phyloP scores from a whole-genome alignment of 2,797 vertebrate species.

The Sphenopsis melanotis region DNA sequence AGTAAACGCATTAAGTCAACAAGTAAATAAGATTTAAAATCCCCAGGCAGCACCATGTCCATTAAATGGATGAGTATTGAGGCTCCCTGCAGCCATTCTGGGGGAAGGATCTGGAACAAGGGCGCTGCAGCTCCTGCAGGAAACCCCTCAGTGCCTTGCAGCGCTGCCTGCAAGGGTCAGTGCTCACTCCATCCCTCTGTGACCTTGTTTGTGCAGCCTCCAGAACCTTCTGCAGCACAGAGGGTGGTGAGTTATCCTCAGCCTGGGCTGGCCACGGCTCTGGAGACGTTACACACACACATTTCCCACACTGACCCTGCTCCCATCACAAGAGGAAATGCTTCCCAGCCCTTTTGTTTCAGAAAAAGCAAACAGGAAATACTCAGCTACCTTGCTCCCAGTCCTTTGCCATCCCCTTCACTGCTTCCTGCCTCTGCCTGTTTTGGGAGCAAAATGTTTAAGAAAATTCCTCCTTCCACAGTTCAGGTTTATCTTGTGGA shows the following conservation, averaged over 20 bases:
- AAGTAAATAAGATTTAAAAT: background rate
- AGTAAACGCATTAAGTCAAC: background rate
- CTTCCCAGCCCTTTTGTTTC: background rate
- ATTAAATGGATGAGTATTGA: background rate
- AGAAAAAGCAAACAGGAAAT: conserved; percentile 3
- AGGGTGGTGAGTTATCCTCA: background rate
- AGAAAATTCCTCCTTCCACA: background rate
- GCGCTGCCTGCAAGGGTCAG: background rate
- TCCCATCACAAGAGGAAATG: background rate
- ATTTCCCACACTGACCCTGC: background rate
- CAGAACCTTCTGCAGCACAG: background rate
- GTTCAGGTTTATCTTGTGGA: accelerated
- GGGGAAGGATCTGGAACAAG: background rate
- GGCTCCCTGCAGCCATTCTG: background rate
- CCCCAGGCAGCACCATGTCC: background rate
- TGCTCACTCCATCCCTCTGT: background rate
- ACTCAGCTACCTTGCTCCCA: background rate
- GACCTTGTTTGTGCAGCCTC: background rate
- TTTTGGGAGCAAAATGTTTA: background rate
- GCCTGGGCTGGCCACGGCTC: background rate
- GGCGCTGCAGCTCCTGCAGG: background rate
- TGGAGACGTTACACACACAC: background rate
- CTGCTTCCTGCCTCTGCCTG: background rate
- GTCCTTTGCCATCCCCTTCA: background rate
- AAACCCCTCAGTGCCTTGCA: background rate